Evolutionary conservation across 1,140 invertebrate species (phyloP), one percentile per base, ranked within the genome.

Genomic region (Sarcophaga peregrina): DNA sequence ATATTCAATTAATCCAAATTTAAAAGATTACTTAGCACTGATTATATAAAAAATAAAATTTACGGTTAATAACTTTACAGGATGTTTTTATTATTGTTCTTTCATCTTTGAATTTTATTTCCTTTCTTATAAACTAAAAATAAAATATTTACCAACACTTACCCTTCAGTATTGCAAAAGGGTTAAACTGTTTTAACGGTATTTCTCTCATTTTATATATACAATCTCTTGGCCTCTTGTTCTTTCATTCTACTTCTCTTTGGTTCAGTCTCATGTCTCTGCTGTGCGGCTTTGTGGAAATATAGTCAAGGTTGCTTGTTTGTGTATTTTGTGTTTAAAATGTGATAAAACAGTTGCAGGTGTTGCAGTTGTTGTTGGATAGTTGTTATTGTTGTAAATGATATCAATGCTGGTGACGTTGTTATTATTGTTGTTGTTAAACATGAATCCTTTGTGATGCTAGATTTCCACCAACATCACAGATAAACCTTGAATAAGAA

Each of bases 401-500:
- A n/a, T 25, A 25, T 7, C 20, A 20, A 25, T 58, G 73, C 45
- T 75, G 73, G 10, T 75, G 73, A 45, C n/a, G 25, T 6, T 75
- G 73, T 46, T 75, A 45, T 45, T 75, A 45, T 15, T 47, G 4
- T 9, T 76, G 74, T 50, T 50, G 75, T 68, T 20, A 8, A 50
- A n/a, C n/a, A 78, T 78, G 20, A 37, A 47, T 78, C 75, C 75
- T 78, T 78, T 78, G 75, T 78, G 75, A 78, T 78, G 75, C 75
- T 78, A 78, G 48, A 50, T 50, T 50, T 78, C 58, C 20, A 17
- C 75, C 20, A 78, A 78, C 75, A 78, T 78, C 75, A 52, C n/a
- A 78, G 75, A 78, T 78, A 78, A 78, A 78, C 75, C 75, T 78
- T 78, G 75, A 78, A 50, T 50, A 78, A 50, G 46, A 47, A 72